These are phyloP conservation scores for Haliclona indistincta DNA, from an alignment of 37 sponge, comb jelly and placozoan genomes.

Conservation along the genomic window DNA sequence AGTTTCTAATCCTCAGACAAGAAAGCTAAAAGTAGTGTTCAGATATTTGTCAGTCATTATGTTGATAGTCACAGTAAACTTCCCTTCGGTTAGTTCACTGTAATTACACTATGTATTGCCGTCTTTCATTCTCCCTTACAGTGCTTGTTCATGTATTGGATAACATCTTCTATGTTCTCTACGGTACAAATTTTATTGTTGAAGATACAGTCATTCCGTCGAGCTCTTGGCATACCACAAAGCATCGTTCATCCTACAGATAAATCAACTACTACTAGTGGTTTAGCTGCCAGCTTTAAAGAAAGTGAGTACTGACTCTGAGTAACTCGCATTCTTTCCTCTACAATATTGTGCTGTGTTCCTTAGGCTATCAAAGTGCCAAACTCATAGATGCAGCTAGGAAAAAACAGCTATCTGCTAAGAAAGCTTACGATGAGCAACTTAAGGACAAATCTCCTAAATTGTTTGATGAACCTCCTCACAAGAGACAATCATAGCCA, in stretches of 20 bases:
- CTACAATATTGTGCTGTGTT: not conserved
- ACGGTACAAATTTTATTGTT: slow-evolving; percentile 58
- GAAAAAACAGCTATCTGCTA: slow-evolving; percentile 13
- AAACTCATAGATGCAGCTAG: slow-evolving; percentile 17
- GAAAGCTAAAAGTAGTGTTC: slow-evolving; percentile 57
- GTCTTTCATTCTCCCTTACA: slow-evolving; percentile 9
- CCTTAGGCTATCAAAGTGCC: slow-evolving; percentile 16
- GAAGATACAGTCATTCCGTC: slow-evolving; percentile 37
- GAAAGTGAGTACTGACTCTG: no score
- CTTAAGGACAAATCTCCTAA: slow-evolving; percentile 24
- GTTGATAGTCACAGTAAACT: slow-evolving; percentile 55
- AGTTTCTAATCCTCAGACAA: slow-evolving; percentile 45
- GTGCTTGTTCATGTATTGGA: slow-evolving; percentile 80
- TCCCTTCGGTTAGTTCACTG: slow-evolving; percentile 72
- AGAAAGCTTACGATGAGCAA: slow-evolving; percentile 27
- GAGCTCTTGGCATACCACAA: slow-evolving; percentile 62
- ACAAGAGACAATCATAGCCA: slow-evolving; percentile 17
- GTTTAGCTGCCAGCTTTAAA: not conserved
- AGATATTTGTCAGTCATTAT: slow-evolving; percentile 42
- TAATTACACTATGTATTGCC: not conserved
- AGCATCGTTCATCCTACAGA: slow-evolving; percentile 21
- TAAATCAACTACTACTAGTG: no score
- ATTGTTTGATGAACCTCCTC: slow-evolving; percentile 50
- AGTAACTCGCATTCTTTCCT: not conserved
- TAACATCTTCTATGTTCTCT: slow-evolving; percentile 45